Conservation (phyloP, 1,140 invertebrate genomes). For the Drosophila equinoxialis region DNA sequence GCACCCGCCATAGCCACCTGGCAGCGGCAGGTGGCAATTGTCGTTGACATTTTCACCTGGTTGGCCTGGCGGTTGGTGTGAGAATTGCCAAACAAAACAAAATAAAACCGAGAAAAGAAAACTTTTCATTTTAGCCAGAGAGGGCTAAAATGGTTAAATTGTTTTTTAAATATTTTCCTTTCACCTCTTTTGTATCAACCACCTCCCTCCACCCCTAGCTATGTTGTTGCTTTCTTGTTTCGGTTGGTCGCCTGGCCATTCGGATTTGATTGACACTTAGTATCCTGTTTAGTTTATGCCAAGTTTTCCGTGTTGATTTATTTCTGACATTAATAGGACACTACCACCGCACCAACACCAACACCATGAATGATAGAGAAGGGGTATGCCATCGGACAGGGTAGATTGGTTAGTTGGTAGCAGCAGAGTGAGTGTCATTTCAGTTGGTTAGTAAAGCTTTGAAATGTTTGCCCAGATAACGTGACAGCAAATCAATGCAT, state of each 20-base stretch:
- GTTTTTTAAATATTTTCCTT: constrained; percentile 56
- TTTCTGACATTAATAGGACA: constrained; percentile 58
- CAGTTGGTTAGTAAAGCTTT: constrained; percentile 45
- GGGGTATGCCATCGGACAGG: neutral
- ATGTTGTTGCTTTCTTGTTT: neutral
- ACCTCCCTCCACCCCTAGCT: no score
- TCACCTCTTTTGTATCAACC: neutral
- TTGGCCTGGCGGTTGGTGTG: constrained; percentile 34
- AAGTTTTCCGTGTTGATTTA: constrained; percentile 61
- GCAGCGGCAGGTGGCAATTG: constrained; percentile 60
- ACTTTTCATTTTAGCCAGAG: constrained; percentile 29
- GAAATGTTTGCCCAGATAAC: constrained; percentile 60
- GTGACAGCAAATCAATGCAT: constrained; percentile 74
- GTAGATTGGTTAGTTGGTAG: neutral
- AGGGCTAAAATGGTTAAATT: constrained; percentile 69
- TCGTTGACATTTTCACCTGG: constrained; percentile 75
- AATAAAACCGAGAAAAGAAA: constrained; percentile 3
- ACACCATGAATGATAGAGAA: no score
- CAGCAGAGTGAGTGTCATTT: neutral
- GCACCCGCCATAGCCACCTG: constrained; percentile 5
- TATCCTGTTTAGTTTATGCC: constrained; percentile 31
- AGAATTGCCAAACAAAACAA: constrained; percentile 1
- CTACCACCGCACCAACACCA: neutral
- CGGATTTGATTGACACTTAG: constrained; percentile 47
- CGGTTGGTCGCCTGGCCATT: neutral